Evolutionary conservation across 1,140 invertebrate species (phyloP), one percentile per base, ranked within the genome.

Genomic region (Bicyclus anynana): DNA sequence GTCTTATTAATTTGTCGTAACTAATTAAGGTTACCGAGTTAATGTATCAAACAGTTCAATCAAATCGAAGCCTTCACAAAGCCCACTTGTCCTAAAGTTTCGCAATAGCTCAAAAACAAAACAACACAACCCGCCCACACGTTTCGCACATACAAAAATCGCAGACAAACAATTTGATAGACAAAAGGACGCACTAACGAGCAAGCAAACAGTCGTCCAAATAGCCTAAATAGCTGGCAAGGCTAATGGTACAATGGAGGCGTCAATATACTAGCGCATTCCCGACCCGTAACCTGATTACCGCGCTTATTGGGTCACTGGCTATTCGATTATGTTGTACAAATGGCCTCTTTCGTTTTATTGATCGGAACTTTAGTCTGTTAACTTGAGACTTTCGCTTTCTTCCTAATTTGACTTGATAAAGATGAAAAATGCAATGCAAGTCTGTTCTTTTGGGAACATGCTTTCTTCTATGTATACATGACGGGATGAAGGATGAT

Each of bases 251-350:
- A 71, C 67, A 76, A 76, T 70, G 77, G 66, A 74, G 69, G 75
- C 80, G 80, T 77, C 74, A 77, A 79, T 77, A 70, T 33, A 72
- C 61, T 67, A 65, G 53, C 50, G 69, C 79, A 83, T 85, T 79
- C 79, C 72, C 69, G 81, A 80, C 80, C 80, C 72, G 74, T 79
- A 72, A 83, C 82, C 82, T 79, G 72, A 77, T 81, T 83, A 74
- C 38, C 21, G 44, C 42, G 50, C 37, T 59, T 62, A 69, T 65
- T 72, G 67, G 67, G 72, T 75, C 69, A 67, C 54, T 58, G 52
- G 51, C 52, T 51, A 55, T 47, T 61, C 59, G 52, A 61, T 55
- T 61, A 54, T 53, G 18, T 53, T 44, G 44, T 60, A 48, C 46
- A 26, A 60, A 60, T 50, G 18, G 14, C 21, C 21, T 55, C 33